Percentiles rank a stretch among this genome's conserved stretches.
These are phyloP conservation scores for Autographa gamma DNA, from an alignment of 2,888 invertebrate genomes.

Conservation along the genomic window DNA sequence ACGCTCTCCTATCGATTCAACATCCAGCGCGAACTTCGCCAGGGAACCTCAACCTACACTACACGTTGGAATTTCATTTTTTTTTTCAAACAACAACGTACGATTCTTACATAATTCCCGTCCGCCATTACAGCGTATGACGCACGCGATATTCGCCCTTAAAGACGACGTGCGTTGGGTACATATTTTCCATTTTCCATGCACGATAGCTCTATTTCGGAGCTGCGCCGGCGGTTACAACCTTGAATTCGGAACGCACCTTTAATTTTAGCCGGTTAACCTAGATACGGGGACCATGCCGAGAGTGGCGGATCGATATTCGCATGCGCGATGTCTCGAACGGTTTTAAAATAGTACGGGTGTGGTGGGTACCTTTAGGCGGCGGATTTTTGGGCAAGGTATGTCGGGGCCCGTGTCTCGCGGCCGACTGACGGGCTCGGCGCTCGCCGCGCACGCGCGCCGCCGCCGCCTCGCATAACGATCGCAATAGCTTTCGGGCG, in stretches of 20 bases:
- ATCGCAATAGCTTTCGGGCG: constrained; percentile 62
- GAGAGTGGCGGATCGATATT: constrained; percentile 82
- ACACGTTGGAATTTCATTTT: constrained; percentile 60
- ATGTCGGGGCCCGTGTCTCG: constrained; percentile 65
- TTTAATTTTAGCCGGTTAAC: constrained; percentile 89
- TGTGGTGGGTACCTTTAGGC: constrained; percentile 71
- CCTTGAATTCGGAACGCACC: constrained; percentile 88
- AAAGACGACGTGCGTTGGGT: constrained; percentile 72
- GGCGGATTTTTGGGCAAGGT: constrained; percentile 67
- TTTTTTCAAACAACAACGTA: constrained; percentile 78
- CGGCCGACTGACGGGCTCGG: constrained; percentile 59
- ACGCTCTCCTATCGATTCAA: constrained; percentile 52
- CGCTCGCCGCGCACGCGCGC: constrained; percentile 63
- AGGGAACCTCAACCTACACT: constrained; percentile 47
- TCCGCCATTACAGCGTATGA: constrained; percentile 77
- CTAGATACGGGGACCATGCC: constrained; percentile 86
- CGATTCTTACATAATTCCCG: constrained; percentile 85
- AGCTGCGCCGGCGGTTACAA: constrained; percentile 86
- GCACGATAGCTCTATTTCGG: constrained; percentile 82
- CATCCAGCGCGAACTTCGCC: constrained; percentile 31
- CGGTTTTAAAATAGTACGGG: constrained; percentile 76
- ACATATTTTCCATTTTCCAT: constrained; percentile 80
- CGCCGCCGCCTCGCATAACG: constrained; percentile 62
- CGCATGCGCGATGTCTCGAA: constrained; percentile 82
- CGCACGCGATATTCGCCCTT: constrained; percentile 79